Percentiles rank a stretch among this genome's conserved stretches.
These are phyloP conservation scores for Hafferia zeledoni DNA, from an alignment of 2,797 vertebrate species.

Conservation along the genomic window DNA sequence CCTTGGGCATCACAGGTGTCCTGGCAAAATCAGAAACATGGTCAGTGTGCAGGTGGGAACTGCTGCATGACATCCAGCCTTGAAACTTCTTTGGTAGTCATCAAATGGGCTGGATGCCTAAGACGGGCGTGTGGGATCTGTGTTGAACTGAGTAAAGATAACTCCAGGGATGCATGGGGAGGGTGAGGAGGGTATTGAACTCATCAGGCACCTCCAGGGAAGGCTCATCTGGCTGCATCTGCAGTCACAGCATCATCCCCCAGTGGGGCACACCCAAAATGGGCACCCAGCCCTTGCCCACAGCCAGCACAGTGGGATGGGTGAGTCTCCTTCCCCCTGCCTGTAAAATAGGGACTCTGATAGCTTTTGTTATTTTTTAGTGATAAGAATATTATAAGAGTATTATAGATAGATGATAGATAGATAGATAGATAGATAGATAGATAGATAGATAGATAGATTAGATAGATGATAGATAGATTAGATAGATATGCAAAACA, in stretches of 20 bases:
- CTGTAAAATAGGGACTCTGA: fast-evolving
- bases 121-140: fast-evolving
- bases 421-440: too few relatives aligned
- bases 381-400: neutral
- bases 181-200: neutral
- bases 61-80: neutral
- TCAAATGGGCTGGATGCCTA: fast-evolving
- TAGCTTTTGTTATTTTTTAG: fast-evolving
- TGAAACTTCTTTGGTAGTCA: fast-evolving
- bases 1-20: neutral
- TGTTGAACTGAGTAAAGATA: fast-evolving
- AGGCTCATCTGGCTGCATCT: fast-evolving
- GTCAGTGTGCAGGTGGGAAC: neutral
- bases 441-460: too few relatives aligned
- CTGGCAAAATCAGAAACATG: fast-evolving
- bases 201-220: neutral
- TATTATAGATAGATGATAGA: neutral
- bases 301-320: fast-evolving
- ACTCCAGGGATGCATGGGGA: neutral
- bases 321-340: too few relatives aligned
- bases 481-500: neutral
- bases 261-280: fast-evolving
- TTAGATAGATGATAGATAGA: too few relatives aligned
- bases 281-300: neutral
- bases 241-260: neutral